Conservation (phyloP, 2,113 vertebrate genomes). For the Chelonoidis abingdonii region DNA sequence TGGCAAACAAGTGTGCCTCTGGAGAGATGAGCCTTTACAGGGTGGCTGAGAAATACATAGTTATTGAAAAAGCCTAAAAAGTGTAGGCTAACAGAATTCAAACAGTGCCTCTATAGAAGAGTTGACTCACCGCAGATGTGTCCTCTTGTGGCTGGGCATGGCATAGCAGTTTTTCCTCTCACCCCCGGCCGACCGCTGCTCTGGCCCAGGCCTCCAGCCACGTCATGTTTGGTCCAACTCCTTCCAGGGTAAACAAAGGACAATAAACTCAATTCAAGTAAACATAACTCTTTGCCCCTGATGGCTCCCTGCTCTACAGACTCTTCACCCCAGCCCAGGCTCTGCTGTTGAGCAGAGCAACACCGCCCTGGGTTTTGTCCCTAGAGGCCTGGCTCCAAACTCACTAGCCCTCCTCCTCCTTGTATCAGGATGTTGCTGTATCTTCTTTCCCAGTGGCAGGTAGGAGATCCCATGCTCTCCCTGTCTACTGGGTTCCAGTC, state of each 20-base stretch:
- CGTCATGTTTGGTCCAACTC: not conserved
- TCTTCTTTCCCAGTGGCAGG: no score
- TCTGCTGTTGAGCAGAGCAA: no score
- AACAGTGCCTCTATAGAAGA: no score
- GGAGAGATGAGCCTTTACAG: not conserved
- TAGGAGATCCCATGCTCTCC: no score
- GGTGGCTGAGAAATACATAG: accelerated
- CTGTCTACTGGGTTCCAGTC: no score
- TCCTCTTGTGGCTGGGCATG: not conserved
- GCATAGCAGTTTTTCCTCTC: not conserved
- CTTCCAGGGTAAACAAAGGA: not conserved
- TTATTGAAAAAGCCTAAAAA: not conserved
- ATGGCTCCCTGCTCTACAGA: not conserved
- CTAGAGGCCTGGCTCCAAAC: no score
- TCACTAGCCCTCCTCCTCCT: no score
- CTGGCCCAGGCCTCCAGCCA: not conserved
- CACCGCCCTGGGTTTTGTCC: no score
- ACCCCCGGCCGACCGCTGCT: not conserved
- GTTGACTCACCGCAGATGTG: not conserved
- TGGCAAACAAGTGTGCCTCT: not conserved
- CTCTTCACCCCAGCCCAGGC: not conserved
- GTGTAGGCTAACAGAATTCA: not conserved
- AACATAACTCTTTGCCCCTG: not conserved
- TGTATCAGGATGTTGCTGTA: no score
- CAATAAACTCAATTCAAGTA: not conserved